Percentiles rank a stretch among this genome's conserved stretches.
phyloP scores from a whole-genome alignment of 2,113 vertebrate genomes.

The Rhinogobius similis region DNA sequence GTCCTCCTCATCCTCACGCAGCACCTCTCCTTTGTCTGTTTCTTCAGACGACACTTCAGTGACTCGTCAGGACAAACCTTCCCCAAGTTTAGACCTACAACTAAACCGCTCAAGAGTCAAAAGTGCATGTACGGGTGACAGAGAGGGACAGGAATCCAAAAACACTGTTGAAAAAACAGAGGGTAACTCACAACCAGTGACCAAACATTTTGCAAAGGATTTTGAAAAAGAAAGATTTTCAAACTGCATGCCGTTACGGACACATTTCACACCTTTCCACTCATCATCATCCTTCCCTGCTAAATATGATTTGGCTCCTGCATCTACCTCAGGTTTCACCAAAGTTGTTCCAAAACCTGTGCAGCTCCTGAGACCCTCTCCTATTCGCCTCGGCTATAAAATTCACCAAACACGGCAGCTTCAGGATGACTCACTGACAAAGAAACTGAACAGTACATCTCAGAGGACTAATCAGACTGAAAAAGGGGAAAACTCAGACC shows the following conservation, averaged over 20 bases:
- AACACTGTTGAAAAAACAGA: slow-evolving; percentile 37
- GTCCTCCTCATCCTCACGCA: slow-evolving; percentile 75
- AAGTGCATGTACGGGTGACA: slow-evolving; percentile 33
- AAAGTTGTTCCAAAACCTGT: slow-evolving; percentile 69
- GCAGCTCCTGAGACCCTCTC: slow-evolving; percentile 61
- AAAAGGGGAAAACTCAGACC: slow-evolving; percentile 70
- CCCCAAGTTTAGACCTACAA: slow-evolving; percentile 27
- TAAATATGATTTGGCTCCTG: slow-evolving; percentile 53
- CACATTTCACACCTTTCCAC: slow-evolving; percentile 30
- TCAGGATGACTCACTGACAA: slow-evolving; percentile 43
- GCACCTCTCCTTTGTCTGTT: slow-evolving; percentile 73
- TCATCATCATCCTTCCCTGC: slow-evolving; percentile 15
- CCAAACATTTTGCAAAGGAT: slow-evolving; percentile 29
- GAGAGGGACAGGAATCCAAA: slow-evolving; percentile 42
- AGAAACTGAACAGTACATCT: slow-evolving; percentile 47
- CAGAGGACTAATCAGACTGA: slow-evolving; percentile 57
- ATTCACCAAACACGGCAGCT: slow-evolving; percentile 39
- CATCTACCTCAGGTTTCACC: slow-evolving; percentile 71
- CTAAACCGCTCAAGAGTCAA: slow-evolving; percentile 26
- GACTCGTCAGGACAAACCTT: slow-evolving; percentile 34
- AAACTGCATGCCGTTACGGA: slow-evolving; percentile 47
- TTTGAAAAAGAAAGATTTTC: slow-evolving; percentile 45
- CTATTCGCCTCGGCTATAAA: slow-evolving; percentile 60
- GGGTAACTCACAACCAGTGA: slow-evolving; percentile 10
- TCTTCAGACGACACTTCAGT: slow-evolving; percentile 74